Evolutionary conservation across 1,140 invertebrate species (phyloP).

Genomic region (Drosophila burlai): DNA sequence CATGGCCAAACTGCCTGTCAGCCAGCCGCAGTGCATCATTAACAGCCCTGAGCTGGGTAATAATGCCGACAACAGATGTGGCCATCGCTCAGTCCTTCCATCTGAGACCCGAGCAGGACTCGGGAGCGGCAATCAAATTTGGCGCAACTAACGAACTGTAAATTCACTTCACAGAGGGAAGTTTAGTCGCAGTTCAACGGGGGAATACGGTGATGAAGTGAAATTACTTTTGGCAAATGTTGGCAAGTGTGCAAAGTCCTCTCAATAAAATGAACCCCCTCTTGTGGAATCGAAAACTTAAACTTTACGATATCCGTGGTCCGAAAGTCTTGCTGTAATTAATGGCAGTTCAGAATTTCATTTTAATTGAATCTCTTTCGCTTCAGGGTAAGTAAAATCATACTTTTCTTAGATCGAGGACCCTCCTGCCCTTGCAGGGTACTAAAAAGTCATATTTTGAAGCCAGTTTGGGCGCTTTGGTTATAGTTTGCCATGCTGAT

Average conservation of each 20-base stretch:
- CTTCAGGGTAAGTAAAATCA: not conserved
- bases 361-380: not conserved
- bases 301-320: not conserved
- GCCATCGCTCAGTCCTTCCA: conserved; percentile 42
- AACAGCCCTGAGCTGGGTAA: conserved; percentile 56
- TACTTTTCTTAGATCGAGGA: not conserved
- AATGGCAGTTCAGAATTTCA: not conserved
- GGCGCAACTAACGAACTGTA: conserved; percentile 47
- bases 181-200: not conserved
- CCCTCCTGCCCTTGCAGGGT: not conserved
- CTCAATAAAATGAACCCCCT: not conserved
- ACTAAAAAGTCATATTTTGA: conserved; percentile 28
- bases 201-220: not conserved
- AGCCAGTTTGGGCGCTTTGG: conserved; percentile 27
- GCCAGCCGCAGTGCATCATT: conserved; percentile 53
- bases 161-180: conserved; percentile 36
- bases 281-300: not conserved
- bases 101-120: conserved; percentile 6
- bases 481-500: conserved; percentile 44
- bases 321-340: not conserved
- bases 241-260: not conserved
- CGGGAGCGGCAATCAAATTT: conserved; percentile 32
- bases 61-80: conserved; percentile 56
- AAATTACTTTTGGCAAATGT: conserved; percentile 14
- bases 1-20: conserved; percentile 42